Evolutionary conservation across 2,888 invertebrate genomes (phyloP), one percentile per base, ranked within the genome.

Genomic region (Acrobasis suavella): DNA sequence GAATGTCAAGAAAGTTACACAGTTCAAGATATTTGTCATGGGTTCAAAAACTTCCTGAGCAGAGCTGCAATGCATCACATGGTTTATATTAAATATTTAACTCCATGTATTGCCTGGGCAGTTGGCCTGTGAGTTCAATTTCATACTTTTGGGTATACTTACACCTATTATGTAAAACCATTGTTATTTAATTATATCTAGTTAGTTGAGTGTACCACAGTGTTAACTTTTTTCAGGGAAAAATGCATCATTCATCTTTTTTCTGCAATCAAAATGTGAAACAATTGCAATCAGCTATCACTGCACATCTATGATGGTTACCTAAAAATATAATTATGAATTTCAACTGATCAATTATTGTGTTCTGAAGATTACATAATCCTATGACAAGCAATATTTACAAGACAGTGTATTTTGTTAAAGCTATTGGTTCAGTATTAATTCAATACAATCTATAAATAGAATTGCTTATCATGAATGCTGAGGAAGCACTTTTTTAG

Each of bases 1-100:
- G 73, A 78, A 75, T 81, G 82, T 84, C 80, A 85, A 80, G 79
- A 80, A 72, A 67, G 72, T 71, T 74, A 70, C 66, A 65, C 62
- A 67, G 67, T 61, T 66, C 64, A 70, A 62, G 66, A 72, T 65
- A 66, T 67, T 15, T 77, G 73, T 75, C 76, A 75, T 78, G 74
- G 73, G 66, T 64, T 64, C 60, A 16, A 46, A 51, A 17, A 51
- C 51, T 51, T 22, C 22, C 22, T 51, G 12, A 14, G 22, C 16
- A 51, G 22, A 51, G 46, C 46, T 46, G 46, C 46, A 46, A 46
- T 12, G 46, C 46, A n/a, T 14, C 5, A 46, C 46, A 22, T 42
- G 16, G 10, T 42, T 56, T 17, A 42, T 38, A n/a, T 54, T 6
- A 32, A 32, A 2, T 7, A 32, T 32, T 7, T 32, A 0, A 6